Conservation (phyloP, 1,140 invertebrate species). For the Bemisia tabaci region DNA sequence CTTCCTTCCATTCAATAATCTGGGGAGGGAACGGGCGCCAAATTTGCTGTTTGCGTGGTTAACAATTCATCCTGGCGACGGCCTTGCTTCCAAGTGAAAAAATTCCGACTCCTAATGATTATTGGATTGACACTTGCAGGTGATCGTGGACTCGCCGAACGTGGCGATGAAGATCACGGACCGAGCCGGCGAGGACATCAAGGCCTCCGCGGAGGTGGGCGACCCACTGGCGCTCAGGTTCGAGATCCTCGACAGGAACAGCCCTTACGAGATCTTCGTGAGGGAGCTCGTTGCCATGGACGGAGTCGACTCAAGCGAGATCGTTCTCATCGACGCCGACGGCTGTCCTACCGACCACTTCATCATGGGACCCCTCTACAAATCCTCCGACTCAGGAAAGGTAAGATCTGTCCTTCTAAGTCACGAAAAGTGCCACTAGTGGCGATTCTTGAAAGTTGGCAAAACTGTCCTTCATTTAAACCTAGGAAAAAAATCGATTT, state of each 20-base stretch:
- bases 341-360: constrained; percentile 86
- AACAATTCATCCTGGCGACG: no score
- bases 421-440: no score
- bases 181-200: constrained; percentile 59
- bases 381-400: constrained; percentile 57
- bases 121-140: constrained; percentile 22
- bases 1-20: no score
- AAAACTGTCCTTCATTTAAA: no score
- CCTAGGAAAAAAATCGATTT: no score
- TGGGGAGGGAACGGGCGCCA: no score
- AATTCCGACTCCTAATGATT: not conserved
- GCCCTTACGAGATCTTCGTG: constrained; percentile 89
- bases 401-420: no score
- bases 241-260: constrained; percentile 79
- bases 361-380: constrained; percentile 82
- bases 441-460: no score
- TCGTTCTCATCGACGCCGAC: constrained; percentile 77
- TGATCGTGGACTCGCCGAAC: constrained; percentile 77
- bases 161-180: constrained; percentile 90
- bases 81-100: no score
- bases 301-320: constrained; percentile 80
- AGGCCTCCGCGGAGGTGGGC: constrained; percentile 71
- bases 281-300: constrained; percentile 88
- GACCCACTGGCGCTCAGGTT: constrained; percentile 81
- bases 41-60: no score